phyloP scores from a whole-genome alignment of 1,140 invertebrate species.

The Scaptodrosophila lebanonensis region DNA sequence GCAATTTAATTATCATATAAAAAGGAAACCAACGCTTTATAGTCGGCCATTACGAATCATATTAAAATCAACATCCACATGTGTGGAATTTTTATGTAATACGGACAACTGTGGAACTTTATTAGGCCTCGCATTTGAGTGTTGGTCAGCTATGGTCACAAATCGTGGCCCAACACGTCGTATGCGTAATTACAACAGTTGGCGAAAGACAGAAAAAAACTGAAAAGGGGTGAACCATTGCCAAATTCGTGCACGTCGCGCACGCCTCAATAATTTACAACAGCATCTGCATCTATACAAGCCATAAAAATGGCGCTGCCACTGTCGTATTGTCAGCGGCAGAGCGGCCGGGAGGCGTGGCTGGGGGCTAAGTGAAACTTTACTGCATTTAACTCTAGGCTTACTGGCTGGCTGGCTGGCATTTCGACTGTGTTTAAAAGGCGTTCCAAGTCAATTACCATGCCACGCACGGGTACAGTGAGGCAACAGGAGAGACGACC shows the following conservation, averaged over 20 bases:
- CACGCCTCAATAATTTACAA: slow-evolving; percentile 46
- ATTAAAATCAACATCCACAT: slow-evolving; percentile 64
- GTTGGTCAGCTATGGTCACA: slow-evolving; percentile 18
- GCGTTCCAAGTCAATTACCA: no score
- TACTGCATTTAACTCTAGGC: no score
- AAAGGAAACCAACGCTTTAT: no score
- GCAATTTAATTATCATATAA: slow-evolving; percentile 32
- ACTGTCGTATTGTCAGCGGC: no score
- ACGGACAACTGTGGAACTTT: slow-evolving; percentile 20
- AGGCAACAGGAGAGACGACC: no score
- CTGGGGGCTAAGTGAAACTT: no score
- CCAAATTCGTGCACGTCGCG: slow-evolving; percentile 37
- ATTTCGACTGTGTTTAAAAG: no score
- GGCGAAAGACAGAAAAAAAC: slow-evolving; percentile 6
- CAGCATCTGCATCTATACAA: slow-evolving; percentile 45
- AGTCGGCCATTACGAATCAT: slow-evolving; percentile 47
- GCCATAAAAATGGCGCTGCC: slow-evolving; percentile 39
- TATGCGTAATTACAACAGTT: slow-evolving; percentile 44
- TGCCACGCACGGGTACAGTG: no score
- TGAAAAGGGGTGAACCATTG: slow-evolving; percentile 34
- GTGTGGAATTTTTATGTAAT: slow-evolving; percentile 58
- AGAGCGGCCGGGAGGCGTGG: no score
- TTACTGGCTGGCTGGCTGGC: no score
- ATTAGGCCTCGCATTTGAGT: slow-evolving; percentile 28
- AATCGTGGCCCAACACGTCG: slow-evolving; percentile 34